Evolutionary conservation across 2,113 vertebrate genomes (phyloP).

Genomic region (Strix aluco): DNA sequence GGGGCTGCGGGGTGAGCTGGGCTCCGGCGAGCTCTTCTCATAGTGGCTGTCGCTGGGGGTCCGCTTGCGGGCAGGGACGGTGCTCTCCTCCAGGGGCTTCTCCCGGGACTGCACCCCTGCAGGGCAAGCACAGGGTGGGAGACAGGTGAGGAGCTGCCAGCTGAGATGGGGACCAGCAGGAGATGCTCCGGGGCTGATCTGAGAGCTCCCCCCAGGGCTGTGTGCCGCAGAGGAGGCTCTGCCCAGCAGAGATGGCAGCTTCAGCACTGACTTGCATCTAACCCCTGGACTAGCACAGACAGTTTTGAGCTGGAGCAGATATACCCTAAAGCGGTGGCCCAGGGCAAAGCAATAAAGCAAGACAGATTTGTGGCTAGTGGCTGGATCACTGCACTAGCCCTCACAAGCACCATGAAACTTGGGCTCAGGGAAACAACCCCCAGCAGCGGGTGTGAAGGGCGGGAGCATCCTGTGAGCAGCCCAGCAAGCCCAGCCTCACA

Average conservation of each 20-base stretch:
- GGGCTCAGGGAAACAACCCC: background rate
- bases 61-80: constrained; percentile 70
- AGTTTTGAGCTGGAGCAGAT: background rate
- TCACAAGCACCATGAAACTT: background rate
- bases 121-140: constrained; percentile 4
- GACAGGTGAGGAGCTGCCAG: background rate
- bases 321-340: background rate
- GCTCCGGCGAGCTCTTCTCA: constrained; percentile 75
- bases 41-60: constrained; percentile 85
- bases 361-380: background rate
- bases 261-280: background rate
- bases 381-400: background rate
- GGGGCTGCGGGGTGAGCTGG: constrained; percentile 76
- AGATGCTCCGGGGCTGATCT: background rate
- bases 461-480: background rate
- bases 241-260: background rate
- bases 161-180: background rate
- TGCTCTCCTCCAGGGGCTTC: constrained; percentile 74
- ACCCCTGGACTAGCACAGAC: fast-evolving
- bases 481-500: background rate
- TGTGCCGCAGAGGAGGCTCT: background rate
- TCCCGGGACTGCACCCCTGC: constrained; percentile 85
- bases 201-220: background rate
- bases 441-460: background rate
- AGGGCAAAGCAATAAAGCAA: background rate